Conservation (phyloP, 2,113 vertebrate genomes). For the Coptodon bakossiorum region DNA sequence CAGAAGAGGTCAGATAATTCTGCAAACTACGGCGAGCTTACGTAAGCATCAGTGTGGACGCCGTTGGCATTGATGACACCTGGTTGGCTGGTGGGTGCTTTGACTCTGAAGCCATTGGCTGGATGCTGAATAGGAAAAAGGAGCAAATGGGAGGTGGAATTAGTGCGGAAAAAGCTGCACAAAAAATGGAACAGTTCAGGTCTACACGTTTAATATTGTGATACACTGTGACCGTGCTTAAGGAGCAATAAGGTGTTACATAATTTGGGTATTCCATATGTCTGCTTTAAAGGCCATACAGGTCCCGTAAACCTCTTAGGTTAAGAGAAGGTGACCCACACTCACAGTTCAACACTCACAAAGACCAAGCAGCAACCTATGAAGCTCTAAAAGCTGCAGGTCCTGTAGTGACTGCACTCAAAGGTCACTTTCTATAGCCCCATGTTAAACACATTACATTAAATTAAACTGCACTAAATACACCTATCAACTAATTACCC, state of each 20-base stretch:
- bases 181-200: background rate
- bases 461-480: background rate
- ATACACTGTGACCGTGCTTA: background rate
- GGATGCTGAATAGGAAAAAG: constrained; percentile 45
- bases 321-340: background rate
- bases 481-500: background rate
- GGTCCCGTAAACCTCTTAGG: background rate
- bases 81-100: background rate
- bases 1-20: background rate
- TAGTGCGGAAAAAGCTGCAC: background rate
- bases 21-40: constrained; percentile 56
- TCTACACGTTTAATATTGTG: background rate
- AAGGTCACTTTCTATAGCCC: background rate
- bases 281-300: background rate
- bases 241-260: background rate
- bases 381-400: background rate
- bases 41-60: constrained; percentile 15
- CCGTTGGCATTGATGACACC: constrained; percentile 19
- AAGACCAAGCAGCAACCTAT: background rate
- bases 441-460: background rate
- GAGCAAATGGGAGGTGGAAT: background rate
- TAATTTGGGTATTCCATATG: background rate
- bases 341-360: background rate
- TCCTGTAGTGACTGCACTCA: background rate
- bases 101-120: constrained; percentile 47